These are phyloP conservation scores for Apantesis nais DNA, from an alignment of 2,888 invertebrate species.

Conservation along the genomic window DNA sequence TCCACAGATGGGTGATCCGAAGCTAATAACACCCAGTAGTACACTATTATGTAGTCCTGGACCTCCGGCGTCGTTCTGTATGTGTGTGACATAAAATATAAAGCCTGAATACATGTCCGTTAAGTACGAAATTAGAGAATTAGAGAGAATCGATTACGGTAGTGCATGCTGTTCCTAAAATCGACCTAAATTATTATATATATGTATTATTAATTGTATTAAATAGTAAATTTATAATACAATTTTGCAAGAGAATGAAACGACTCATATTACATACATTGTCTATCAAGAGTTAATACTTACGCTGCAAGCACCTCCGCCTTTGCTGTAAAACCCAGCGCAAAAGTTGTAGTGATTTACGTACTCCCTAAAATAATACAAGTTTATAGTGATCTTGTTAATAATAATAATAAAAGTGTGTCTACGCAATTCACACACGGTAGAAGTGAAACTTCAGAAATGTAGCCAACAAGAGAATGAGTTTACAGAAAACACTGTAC, in stretches of 20 bases:
- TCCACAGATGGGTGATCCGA: conserved; percentile 58
- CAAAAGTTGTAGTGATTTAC: conserved; percentile 69
- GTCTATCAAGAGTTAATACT: conserved; percentile 31
- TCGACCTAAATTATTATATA: too few relatives aligned
- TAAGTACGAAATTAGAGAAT: neutral
- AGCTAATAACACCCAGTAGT: conserved; percentile 60
- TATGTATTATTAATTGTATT: too few relatives aligned
- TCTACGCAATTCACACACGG: too few relatives aligned
- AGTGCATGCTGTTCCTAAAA: too few relatives aligned
- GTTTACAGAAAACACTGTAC: too few relatives aligned
- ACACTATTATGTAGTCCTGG: conserved; percentile 49
- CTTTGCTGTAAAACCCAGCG: conserved; percentile 71
- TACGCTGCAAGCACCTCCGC: conserved; percentile 75
- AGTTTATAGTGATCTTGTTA: conserved; percentile 18
- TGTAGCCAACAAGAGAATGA: too few relatives aligned
- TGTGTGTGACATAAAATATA: neutral
- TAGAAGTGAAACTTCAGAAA: too few relatives aligned
- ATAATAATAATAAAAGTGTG: neutral
- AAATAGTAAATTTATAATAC: too few relatives aligned
- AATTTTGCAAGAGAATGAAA: too few relatives aligned
- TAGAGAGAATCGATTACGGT: neutral
- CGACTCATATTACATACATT: too few relatives aligned
- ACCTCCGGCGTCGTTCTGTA: conserved; percentile 36
- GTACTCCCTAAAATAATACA: conserved; percentile 59
- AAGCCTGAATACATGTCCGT: neutral